Conservation (phyloP, 2,888 invertebrate species). For the Drosophila falleni region DNA sequence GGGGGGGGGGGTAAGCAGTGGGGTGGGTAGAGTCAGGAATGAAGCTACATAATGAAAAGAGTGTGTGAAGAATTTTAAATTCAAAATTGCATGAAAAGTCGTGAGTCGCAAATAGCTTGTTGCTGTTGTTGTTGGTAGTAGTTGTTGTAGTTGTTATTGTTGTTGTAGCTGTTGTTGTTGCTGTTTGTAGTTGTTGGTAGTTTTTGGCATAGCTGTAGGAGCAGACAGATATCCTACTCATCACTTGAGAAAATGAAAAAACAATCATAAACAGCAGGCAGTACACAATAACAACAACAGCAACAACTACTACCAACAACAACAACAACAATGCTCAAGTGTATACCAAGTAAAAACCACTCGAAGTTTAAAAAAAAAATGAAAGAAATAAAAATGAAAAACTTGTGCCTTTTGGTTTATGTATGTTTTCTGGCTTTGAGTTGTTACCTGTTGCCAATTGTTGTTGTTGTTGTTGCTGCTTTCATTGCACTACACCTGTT, state of each 20-base stretch:
- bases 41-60: slow-evolving; percentile 80
- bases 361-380: slow-evolving; percentile 56
- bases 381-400: slow-evolving; percentile 42
- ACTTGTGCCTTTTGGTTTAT: slow-evolving; percentile 44
- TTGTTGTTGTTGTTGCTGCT: slow-evolving; percentile 57
- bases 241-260: slow-evolving; percentile 82
- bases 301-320: slow-evolving; percentile 16
- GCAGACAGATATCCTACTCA: slow-evolving; percentile 82
- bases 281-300: slow-evolving; percentile 46
- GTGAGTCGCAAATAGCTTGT: slow-evolving; percentile 82
- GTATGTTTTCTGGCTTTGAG: slow-evolving; percentile 37
- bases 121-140: slow-evolving; percentile 40
- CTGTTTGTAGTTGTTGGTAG: slow-evolving; percentile 24
- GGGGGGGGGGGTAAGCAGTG: background rate
- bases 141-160: slow-evolving; percentile 17
- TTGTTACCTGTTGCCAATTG: slow-evolving; percentile 70
- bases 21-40: slow-evolving; percentile 43
- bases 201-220: slow-evolving; percentile 51
- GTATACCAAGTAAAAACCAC: slow-evolving; percentile 77
- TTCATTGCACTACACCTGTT: slow-evolving; percentile 75
- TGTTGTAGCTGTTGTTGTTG: slow-evolving; percentile 24
- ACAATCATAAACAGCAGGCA: slow-evolving; percentile 81
- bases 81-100: slow-evolving; percentile 83
- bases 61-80: slow-evolving; percentile 83
- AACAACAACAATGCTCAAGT: slow-evolving; percentile 53